phyloP scores from a whole-genome alignment of 2,888 invertebrate species.

The Lamellibrachia columna region DNA sequence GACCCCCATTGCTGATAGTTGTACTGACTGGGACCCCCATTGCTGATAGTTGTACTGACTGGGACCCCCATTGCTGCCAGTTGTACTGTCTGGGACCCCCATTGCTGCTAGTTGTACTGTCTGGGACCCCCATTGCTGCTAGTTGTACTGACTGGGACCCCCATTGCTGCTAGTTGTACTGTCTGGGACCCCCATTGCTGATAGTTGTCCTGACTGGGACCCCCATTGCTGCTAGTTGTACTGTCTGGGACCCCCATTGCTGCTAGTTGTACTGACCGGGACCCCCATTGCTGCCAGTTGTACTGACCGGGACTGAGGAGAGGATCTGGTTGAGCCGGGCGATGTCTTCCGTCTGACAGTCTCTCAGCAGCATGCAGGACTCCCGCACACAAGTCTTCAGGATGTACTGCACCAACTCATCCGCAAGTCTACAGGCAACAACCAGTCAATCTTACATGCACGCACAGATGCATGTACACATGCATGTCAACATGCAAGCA shows the following conservation, averaged over 20 bases:
- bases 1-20: too few relatives aligned
- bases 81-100: too few relatives aligned
- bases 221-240: too few relatives aligned
- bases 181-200: too few relatives aligned
- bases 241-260: too few relatives aligned
- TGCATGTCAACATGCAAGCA: slow-evolving; percentile 23
- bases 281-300: not conserved
- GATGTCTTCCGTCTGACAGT: slow-evolving; percentile 46
- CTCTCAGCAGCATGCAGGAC: slow-evolving; percentile 53
- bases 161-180: too few relatives aligned
- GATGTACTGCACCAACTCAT: slow-evolving; percentile 56
- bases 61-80: too few relatives aligned
- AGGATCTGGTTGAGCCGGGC: slow-evolving; percentile 52
- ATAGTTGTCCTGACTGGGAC: too few relatives aligned
- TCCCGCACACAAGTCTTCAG: slow-evolving; percentile 61
- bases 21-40: not conserved
- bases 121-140: not conserved
- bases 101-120: not conserved
- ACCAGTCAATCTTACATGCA: slow-evolving; percentile 23
- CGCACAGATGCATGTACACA: not conserved
- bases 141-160: too few relatives aligned
- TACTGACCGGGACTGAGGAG: slow-evolving; percentile 57
- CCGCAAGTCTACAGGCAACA: slow-evolving; percentile 47
- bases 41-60: not conserved
- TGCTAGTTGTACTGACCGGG: too few relatives aligned